Evolutionary conservation across 2,888 invertebrate species (phyloP).

Genomic region (Drosophila yooni): DNA sequence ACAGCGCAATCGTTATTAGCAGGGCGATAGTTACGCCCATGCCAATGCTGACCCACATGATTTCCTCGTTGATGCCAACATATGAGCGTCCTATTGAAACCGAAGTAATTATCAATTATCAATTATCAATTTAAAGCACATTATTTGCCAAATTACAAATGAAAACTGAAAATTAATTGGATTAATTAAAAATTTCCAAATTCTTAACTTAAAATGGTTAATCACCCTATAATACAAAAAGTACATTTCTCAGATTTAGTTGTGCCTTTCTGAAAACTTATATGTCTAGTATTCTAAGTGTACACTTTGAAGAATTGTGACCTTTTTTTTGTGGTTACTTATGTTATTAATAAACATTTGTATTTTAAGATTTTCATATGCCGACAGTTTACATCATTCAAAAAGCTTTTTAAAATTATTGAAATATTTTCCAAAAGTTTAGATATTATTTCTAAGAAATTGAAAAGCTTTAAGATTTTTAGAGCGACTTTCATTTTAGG

Average conservation of each 20-base stretch:
- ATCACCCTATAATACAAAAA: neutral
- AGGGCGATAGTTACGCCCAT: conserved; percentile 88
- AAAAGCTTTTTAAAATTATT: neutral
- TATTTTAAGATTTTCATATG: neutral
- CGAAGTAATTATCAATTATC: conserved; percentile 1
- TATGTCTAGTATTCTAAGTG: neutral
- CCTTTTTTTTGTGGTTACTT: neutral
- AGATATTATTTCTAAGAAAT: neutral
- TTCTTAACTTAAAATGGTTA: too few relatives aligned
- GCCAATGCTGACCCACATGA: conserved; percentile 95
- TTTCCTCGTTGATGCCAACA: conserved; percentile 94
- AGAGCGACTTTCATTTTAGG: neutral
- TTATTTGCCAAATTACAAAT: neutral
- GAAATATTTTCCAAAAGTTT: neutral
- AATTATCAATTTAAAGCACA: neutral
- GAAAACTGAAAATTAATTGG: neutral
- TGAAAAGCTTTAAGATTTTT: neutral
- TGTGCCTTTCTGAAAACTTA: neutral
- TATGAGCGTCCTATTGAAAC: conserved; percentile 89
- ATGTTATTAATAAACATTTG: neutral
- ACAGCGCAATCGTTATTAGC: conserved; percentile 92
- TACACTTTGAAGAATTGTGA: neutral
- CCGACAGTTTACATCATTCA: neutral
- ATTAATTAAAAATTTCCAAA: neutral
- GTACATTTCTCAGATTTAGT: neutral